Base-by-base conservation (phyloP, 1,140 invertebrate genomes). In the Saxidomus purpurata region DNA sequence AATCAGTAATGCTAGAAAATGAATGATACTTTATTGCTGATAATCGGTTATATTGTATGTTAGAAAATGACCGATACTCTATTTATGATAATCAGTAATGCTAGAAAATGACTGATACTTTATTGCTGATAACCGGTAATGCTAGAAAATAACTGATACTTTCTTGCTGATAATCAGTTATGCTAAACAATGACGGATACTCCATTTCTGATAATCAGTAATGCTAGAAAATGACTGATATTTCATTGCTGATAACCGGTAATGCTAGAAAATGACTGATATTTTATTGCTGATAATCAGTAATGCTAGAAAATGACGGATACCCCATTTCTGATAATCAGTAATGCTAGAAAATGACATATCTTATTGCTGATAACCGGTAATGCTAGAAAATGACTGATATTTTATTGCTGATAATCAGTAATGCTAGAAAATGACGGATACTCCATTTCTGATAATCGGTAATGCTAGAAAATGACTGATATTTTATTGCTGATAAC, bases 291-390 rank as follows among this genome's bases (percentile, higher is more conserved):
- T n/a, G n/a, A n/a, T n/a, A n/a, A n/a, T n/a, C n/a, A n/a, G n/a
- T n/a, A n/a, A n/a, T n/a, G n/a, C n/a, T n/a, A n/a, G n/a, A n/a
- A n/a, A n/a, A n/a, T n/a, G n/a, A n/a, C n/a, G 67, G 98, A 98
- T 0, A 98, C 98, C 1, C 99, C 98, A 6, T 99, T 99, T 94
- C 97, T 99, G 49, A 98, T 99, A 97, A 97, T 99, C n/a, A n/a
- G n/a, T n/a, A n/a, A n/a, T n/a, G n/a, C n/a, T n/a, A n/a, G n/a
- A n/a, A n/a, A n/a, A n/a, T n/a, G n/a, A n/a, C n/a, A n/a, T n/a
- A n/a, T n/a, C n/a, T n/a, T n/a, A n/a, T n/a, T n/a, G n/a, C n/a
- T n/a, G n/a, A n/a, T n/a, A n/a, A n/a, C n/a, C 90, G 98, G 98
- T 99, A 97, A 97, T 55, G 25, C n/a, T 55, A 15, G 52, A 55